phyloP scores from a whole-genome alignment of 2,113 vertebrate genomes.

The Abramis brama region DNA sequence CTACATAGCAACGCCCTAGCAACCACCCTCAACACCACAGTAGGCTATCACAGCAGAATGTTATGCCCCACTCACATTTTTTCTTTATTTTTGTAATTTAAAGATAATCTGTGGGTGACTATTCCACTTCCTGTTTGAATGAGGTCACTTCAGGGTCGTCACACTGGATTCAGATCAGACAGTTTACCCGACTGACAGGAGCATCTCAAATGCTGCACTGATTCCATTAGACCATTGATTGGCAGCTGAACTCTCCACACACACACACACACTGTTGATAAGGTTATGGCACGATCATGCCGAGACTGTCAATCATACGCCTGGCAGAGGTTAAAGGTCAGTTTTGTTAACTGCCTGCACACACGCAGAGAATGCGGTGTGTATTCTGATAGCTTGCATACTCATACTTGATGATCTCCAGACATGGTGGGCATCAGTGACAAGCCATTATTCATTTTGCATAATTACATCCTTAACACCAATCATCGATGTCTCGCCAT shows the following conservation, averaged over 20 bases:
- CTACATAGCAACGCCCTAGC: background rate
- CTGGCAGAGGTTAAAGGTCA: slow-evolving; percentile 33
- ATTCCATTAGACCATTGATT: slow-evolving; percentile 9
- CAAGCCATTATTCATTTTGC: slow-evolving; percentile 80
- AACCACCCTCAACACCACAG: background rate
- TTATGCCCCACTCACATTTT: background rate
- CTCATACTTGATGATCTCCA: slow-evolving; percentile 69
- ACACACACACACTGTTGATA: slow-evolving; percentile 43
- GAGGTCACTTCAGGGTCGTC: slow-evolving; percentile 35
- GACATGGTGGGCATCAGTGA: slow-evolving; percentile 74
- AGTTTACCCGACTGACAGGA: slow-evolving; percentile 46
- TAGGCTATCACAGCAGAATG: background rate
- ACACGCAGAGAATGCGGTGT: background rate
- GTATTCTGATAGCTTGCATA: background rate
- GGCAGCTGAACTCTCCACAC: slow-evolving; percentile 16
- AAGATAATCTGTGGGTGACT: background rate
- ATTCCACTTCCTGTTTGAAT: slow-evolving; percentile 24
- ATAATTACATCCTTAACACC: slow-evolving; percentile 81
- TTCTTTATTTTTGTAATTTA: background rate
- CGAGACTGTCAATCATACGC: slow-evolving; percentile 50
- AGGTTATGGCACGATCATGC: slow-evolving; percentile 28
- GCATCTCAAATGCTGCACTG: slow-evolving; percentile 33
- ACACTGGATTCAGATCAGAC: slow-evolving; percentile 37
- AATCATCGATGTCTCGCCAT: slow-evolving; percentile 70
- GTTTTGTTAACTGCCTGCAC: slow-evolving; percentile 23